Conservation (phyloP, 2,797 vertebrate genomes). For the Mormyrops boulengeri region DNA sequence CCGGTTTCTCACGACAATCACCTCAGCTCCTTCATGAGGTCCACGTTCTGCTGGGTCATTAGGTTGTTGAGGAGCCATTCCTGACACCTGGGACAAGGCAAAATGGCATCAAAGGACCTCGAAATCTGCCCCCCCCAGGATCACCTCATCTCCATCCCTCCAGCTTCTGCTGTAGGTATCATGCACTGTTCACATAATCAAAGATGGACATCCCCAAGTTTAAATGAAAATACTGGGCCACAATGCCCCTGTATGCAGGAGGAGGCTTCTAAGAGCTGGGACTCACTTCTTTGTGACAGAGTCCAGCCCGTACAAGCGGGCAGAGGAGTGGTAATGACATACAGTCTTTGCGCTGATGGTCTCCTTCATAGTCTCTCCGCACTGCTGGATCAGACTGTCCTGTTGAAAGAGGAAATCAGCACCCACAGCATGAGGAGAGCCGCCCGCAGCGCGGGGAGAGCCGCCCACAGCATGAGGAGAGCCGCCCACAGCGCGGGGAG, state of each 20-base stretch:
- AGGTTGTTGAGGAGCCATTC: constrained; percentile 98
- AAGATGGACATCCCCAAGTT: not conserved
- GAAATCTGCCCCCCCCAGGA: not conserved
- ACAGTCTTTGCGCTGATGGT: constrained; percentile 88
- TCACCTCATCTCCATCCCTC: not conserved
- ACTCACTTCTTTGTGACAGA: constrained; percentile 90
- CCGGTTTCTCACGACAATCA: constrained; percentile 39
- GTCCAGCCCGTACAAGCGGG: constrained; percentile 86
- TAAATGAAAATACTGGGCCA: not conserved
- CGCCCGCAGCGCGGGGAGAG: not conserved
- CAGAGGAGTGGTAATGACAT: constrained; percentile 81
- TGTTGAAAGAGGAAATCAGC: constrained; percentile 40
- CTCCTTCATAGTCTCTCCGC: constrained; percentile 98
- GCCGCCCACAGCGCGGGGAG: not conserved
- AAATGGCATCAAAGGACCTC: not conserved
- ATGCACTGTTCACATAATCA: not conserved
- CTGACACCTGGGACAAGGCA: constrained; percentile 72
- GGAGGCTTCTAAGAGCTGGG: not conserved
- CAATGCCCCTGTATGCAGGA: not conserved
- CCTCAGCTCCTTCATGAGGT: constrained; percentile 93
- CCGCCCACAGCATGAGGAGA: too few relatives aligned
- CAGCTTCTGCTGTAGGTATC: not conserved
- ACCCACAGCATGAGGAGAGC: not conserved
- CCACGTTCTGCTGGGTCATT: constrained; percentile 95
- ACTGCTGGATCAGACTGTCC: constrained; percentile 95